Evolutionary conservation across 2,797 vertebrate species (phyloP).

Genomic region (Cygnus olor): DNA sequence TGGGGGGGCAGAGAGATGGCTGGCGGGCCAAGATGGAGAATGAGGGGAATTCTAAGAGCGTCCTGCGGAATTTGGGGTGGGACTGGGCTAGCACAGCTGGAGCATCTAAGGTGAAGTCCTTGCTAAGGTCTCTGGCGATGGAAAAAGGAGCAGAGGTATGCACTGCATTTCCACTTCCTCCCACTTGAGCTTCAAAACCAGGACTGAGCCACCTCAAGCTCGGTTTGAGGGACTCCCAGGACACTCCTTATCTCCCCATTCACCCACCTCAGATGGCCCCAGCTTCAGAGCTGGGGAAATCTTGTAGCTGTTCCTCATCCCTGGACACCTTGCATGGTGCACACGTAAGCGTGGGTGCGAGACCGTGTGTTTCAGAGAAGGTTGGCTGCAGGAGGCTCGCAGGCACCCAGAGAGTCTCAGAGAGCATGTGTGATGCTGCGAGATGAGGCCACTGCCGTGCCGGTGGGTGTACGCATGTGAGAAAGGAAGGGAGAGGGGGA

Average conservation of each 20-base stretch:
- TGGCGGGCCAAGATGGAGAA: not conserved
- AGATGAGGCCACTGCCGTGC: conserved; percentile 41
- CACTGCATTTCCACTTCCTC: not conserved
- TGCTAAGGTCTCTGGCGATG: not conserved
- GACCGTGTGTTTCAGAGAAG: not conserved
- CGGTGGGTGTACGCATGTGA: conserved; percentile 29
- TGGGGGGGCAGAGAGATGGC: not conserved
- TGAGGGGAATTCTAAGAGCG: conserved; percentile 34
- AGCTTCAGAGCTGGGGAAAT: not conserved
- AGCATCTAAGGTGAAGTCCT: conserved; percentile 28
- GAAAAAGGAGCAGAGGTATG: conserved; percentile 12
- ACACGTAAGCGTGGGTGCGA: not conserved
- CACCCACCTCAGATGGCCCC: not conserved
- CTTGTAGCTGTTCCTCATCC: not conserved
- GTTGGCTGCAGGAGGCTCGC: not conserved
- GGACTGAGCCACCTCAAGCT: not conserved
- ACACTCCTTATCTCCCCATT: not conserved
- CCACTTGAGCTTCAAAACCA: not conserved
- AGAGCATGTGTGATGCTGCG: conserved; percentile 42
- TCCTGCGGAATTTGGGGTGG: conserved; percentile 30
- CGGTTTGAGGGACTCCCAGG: not conserved
- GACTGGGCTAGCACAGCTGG: not conserved
- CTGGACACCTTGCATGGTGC: fast-evolving
- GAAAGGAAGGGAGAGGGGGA: conserved; percentile 55
- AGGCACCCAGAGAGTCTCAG: not conserved